These are phyloP conservation scores for Teleopsis dalmanni DNA, from an alignment of 1,140 invertebrate genomes.

Conservation along the genomic window DNA sequence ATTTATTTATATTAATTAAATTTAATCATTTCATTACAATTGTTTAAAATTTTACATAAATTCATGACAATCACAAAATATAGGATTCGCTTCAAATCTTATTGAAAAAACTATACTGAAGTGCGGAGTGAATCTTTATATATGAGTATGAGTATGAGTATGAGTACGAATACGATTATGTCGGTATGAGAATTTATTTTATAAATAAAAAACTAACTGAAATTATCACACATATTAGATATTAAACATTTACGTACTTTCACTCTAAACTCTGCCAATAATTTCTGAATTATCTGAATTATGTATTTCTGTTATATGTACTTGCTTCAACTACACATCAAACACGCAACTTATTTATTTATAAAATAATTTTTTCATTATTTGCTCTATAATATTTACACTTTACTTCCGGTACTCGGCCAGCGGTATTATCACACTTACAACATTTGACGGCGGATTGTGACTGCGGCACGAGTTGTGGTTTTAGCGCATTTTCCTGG, in stretches of 20 bases:
- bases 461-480: constrained; percentile 28
- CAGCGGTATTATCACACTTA: constrained; percentile 12
- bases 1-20: too few relatives aligned
- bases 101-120: too few relatives aligned
- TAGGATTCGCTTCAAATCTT: too few relatives aligned
- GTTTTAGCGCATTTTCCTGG: constrained; percentile 9
- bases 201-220: background rate
- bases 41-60: too few relatives aligned
- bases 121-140: too few relatives aligned
- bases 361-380: background rate
- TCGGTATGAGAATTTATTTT: background rate
- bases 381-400: background rate
- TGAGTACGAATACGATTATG: background rate
- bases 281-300: background rate
- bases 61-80: too few relatives aligned
- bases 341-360: background rate
- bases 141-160: too few relatives aligned
- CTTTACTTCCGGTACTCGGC: constrained; percentile 15
- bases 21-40: too few relatives aligned
- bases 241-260: background rate
- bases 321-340: background rate
- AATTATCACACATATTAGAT: background rate
- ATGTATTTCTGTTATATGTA: background rate
- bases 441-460: constrained; percentile 24
- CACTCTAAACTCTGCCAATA: background rate